A percentile compares a stretch with the other conserved stretches of the same genome.
Evolutionary conservation across 2,113 vertebrate species (phyloP).

Genomic region (Papio anubis): DNA sequence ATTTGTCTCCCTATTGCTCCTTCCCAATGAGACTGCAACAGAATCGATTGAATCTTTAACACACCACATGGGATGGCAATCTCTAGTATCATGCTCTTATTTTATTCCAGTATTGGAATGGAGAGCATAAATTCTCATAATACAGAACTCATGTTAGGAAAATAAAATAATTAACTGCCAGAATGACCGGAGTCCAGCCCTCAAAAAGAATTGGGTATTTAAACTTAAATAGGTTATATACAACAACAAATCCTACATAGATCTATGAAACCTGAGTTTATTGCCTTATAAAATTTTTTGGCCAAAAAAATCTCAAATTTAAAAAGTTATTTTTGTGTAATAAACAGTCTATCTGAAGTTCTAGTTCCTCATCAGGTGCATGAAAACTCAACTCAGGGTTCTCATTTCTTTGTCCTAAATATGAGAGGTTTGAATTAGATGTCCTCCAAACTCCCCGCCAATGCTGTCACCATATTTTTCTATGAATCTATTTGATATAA

Average conservation of each 20-base stretch:
- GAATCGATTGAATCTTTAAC: background rate
- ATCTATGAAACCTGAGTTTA: background rate
- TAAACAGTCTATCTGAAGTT: constrained; percentile 19
- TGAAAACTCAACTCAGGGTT: background rate
- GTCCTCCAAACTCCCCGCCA: background rate
- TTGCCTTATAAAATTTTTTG: background rate
- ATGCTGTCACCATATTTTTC: background rate
- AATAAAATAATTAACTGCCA: background rate
- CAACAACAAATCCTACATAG: background rate
- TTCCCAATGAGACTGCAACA: background rate
- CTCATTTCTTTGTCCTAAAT: background rate
- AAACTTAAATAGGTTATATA: background rate
- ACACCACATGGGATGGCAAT: background rate
- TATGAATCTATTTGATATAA: background rate
- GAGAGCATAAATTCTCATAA: background rate
- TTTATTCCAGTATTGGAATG: background rate
- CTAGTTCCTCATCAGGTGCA: background rate
- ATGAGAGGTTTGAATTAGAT: background rate
- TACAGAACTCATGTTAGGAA: background rate
- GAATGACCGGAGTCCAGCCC: background rate
- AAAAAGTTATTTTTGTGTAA: background rate
- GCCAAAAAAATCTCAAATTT: background rate
- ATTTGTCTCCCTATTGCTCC: background rate
- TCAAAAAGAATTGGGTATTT: background rate
- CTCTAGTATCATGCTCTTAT: background rate